phyloP scores from a whole-genome alignment of 2,113 vertebrate species.

The Camelus dromedarius region DNA sequence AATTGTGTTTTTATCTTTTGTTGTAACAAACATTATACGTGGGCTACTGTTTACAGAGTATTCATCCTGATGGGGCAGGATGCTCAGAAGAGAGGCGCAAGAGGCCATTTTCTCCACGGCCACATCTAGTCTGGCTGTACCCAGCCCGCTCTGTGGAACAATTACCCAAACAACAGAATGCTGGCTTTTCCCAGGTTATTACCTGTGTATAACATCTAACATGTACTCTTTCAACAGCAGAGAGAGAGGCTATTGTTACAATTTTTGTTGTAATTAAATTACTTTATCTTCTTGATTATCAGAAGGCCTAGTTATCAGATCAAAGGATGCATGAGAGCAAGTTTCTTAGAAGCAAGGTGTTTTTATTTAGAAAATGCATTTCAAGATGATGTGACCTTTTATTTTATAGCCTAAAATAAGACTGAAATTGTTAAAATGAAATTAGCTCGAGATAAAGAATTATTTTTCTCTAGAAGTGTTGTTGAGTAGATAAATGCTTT shows the following conservation, averaged over 20 bases:
- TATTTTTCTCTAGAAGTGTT: background rate
- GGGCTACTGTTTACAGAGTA: background rate
- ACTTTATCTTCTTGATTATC: conserved; percentile 8
- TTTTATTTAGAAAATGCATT: conserved; percentile 57
- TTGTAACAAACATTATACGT: background rate
- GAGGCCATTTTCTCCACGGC: background rate
- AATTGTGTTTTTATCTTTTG: background rate
- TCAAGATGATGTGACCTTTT: background rate
- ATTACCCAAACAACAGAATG: background rate
- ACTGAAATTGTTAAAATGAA: conserved; percentile 46
- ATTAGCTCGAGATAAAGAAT: background rate
- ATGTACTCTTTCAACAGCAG: background rate
- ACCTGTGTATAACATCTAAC: background rate
- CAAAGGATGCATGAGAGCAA: conserved; percentile 17
- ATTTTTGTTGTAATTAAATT: conserved; percentile 54
- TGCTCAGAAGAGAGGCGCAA: background rate
- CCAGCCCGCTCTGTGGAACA: background rate
- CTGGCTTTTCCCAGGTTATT: background rate
- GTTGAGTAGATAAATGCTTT: background rate
- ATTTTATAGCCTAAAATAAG: background rate
- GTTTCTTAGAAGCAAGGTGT: background rate
- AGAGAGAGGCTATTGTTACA: background rate
- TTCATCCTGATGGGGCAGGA: background rate
- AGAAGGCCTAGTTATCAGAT: conserved; percentile 34
- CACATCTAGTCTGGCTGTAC: background rate